A percentile compares a stretch with the other conserved stretches of the same genome.
Evolutionary conservation across 2,888 invertebrate species (phyloP).

Genomic region (Torymus tubicola): DNA sequence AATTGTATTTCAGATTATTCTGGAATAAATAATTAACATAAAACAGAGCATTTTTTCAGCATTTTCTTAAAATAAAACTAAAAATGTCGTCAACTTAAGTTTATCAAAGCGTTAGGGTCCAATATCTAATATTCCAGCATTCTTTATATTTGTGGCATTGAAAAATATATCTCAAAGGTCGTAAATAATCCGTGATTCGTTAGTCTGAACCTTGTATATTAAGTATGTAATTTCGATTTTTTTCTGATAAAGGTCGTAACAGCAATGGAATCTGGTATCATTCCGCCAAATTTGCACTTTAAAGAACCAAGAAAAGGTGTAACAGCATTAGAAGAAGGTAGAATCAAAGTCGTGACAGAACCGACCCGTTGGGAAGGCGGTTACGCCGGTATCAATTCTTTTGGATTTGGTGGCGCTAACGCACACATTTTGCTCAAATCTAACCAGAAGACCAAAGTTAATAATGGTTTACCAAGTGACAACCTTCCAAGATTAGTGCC

Average conservation of each 20-base stretch:
- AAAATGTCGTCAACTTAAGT: too few relatives aligned
- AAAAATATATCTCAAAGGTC: too few relatives aligned
- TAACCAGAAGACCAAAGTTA: slow-evolving; percentile 80
- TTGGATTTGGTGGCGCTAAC: slow-evolving; percentile 94
- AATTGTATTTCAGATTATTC: too few relatives aligned
- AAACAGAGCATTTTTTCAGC: too few relatives aligned
- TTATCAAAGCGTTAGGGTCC: too few relatives aligned
- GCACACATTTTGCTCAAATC: slow-evolving; percentile 84
- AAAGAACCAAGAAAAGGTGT: slow-evolving; percentile 80
- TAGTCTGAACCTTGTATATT: too few relatives aligned
- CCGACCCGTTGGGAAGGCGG: slow-evolving; percentile 84
- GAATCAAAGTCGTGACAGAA: slow-evolving; percentile 85
- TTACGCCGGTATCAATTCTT: slow-evolving; percentile 89
- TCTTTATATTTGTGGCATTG: too few relatives aligned
- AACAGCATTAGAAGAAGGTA: slow-evolving; percentile 79
- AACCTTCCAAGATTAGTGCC: slow-evolving; percentile 84
- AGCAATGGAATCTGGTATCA: slow-evolving; percentile 86
- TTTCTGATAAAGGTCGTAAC: slow-evolving; percentile 79
- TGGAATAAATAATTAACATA: too few relatives aligned
- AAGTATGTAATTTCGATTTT: neutral
- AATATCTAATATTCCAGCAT: too few relatives aligned
- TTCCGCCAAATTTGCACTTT: slow-evolving; percentile 92
- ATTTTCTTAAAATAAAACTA: too few relatives aligned
- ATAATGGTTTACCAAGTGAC: slow-evolving; percentile 79
- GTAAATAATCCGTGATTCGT: too few relatives aligned